phyloP scores from a whole-genome alignment of 2,888 invertebrate genomes.

The Drosophila differens region DNA sequence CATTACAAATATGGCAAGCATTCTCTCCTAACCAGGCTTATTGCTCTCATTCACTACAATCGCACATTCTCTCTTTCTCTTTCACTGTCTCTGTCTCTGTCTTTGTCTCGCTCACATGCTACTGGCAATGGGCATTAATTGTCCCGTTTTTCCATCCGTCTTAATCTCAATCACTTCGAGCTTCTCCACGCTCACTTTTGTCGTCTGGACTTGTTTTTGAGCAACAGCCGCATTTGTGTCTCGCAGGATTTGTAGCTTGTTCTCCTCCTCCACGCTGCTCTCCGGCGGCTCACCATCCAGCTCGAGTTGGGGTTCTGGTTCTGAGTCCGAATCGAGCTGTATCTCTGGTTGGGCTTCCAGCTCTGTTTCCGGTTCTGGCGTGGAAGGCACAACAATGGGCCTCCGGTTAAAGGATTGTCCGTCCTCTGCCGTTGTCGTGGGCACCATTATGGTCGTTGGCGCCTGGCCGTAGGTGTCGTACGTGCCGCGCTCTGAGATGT shows the following conservation, averaged over 20 bases:
- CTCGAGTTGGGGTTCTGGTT: slow-evolving; percentile 21
- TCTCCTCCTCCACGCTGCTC: slow-evolving; percentile 42
- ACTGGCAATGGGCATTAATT: slow-evolving; percentile 79
- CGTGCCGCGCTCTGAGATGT: slow-evolving; percentile 80
- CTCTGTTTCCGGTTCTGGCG: slow-evolving; percentile 57
- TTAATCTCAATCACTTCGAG: slow-evolving; percentile 86
- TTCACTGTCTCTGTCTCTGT: slow-evolving; percentile 10
- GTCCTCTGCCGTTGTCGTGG: slow-evolving; percentile 46
- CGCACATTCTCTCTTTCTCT: slow-evolving; percentile 17
- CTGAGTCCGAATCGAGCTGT: slow-evolving; percentile 11
- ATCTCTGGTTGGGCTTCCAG: slow-evolving; percentile 16
- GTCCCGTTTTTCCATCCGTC: slow-evolving; percentile 84
- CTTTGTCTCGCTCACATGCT: slow-evolving; percentile 17
- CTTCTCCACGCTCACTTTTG: slow-evolving; percentile 84
- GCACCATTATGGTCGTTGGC: slow-evolving; percentile 58
- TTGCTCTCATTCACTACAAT: slow-evolving; percentile 20
- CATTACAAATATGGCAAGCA: slow-evolving; percentile 76
- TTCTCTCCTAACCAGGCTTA: slow-evolving; percentile 19
- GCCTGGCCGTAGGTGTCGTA: slow-evolving; percentile 69
- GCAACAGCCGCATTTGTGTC: slow-evolving; percentile 52
- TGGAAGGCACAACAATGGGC: slow-evolving; percentile 84
- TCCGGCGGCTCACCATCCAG: slow-evolving; percentile 13
- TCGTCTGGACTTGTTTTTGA: slow-evolving; percentile 53
- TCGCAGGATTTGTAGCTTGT: slow-evolving; percentile 59
- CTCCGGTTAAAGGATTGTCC: slow-evolving; percentile 71